phyloP scores from a whole-genome alignment of 2,888 invertebrate genomes.

The Stratiomys singularior region DNA sequence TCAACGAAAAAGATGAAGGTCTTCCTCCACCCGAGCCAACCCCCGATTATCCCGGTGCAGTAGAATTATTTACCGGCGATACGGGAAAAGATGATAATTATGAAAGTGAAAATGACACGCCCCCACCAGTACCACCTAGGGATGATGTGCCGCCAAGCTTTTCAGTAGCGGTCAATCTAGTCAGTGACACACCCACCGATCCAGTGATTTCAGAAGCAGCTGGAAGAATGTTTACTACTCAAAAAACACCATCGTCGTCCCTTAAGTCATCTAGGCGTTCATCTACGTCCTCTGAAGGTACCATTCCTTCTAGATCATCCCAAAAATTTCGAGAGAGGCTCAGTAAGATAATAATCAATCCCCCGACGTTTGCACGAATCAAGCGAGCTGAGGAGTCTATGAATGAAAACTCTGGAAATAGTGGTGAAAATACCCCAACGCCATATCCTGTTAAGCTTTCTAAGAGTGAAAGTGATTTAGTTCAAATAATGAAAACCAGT shows the following conservation, averaged over 20 bases:
- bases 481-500: conserved; percentile 52
- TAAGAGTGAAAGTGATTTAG: conserved; percentile 61
- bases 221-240: not conserved
- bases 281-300: conserved; percentile 21
- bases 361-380: conserved; percentile 20
- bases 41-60: conserved; percentile 31
- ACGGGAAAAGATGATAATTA: too few relatives aligned
- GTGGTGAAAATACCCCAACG: not conserved
- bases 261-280: conserved; percentile 22
- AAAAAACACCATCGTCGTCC: conserved; percentile 18
- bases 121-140: not conserved
- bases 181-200: conserved; percentile 19
- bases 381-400: conserved; percentile 17
- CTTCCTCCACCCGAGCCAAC: conserved; percentile 8
- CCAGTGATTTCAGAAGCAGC: conserved; percentile 6
- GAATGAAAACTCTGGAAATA: not conserved
- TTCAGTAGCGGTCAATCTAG: not conserved
- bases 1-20: not conserved
- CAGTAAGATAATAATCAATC: conserved; percentile 56
- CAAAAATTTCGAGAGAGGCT: conserved; percentile 50
- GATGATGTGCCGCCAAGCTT: not conserved
- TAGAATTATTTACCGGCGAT: not conserved
- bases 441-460: conserved; percentile 57
- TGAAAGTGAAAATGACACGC: conserved; percentile 8
- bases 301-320: conserved; percentile 20